Percentiles rank a stretch among this genome's conserved stretches.
These are phyloP conservation scores for Caenorhabditis imperialis DNA, from an alignment of 2,888 invertebrate genomes.

Conservation along the genomic window DNA sequence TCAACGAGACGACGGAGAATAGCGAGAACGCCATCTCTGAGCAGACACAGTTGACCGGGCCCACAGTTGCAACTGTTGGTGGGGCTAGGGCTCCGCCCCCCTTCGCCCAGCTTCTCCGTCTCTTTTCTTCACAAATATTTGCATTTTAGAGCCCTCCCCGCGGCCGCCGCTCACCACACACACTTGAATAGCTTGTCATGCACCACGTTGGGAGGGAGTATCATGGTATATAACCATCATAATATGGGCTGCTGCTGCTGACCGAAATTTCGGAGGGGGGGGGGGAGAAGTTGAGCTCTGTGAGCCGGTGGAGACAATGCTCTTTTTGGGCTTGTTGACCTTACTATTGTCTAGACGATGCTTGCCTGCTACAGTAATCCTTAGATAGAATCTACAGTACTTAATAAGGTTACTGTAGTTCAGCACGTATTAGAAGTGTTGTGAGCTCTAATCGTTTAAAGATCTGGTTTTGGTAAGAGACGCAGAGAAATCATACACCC, in stretches of 20 bases:
- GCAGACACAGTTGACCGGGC: slow-evolving; percentile 25
- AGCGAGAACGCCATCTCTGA: slow-evolving; percentile 61
- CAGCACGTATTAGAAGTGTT: too few species aligned
- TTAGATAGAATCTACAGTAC: too few species aligned
- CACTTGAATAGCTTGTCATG: slow-evolving; percentile 52
- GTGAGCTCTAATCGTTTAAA: too few species aligned
- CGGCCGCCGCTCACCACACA: slow-evolving; percentile 15
- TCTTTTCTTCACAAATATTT: slow-evolving; percentile 28
- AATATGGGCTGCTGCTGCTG: slow-evolving; percentile 12
- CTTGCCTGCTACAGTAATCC: too few species aligned
- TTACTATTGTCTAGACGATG: too few species aligned
- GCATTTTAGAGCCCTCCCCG: slow-evolving; percentile 43
- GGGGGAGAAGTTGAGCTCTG: too few species aligned
- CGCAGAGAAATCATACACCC: slow-evolving; percentile 1
- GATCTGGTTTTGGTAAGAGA: too few species aligned
- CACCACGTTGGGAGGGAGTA: slow-evolving; percentile 43
- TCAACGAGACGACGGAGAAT: slow-evolving; percentile 65
- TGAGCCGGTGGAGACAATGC: too few species aligned
- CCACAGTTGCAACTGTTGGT: slow-evolving; percentile 43
- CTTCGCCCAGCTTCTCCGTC: slow-evolving; percentile 11
- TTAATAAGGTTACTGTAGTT: too few species aligned
- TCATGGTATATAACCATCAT: slow-evolving; percentile 50
- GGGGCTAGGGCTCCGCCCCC: slow-evolving; percentile 28
- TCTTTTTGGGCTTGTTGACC: too few species aligned
- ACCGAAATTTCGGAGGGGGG: background rate